phyloP scores from a whole-genome alignment of 23 tunicate genomes.

The Ascidia mentula region DNA sequence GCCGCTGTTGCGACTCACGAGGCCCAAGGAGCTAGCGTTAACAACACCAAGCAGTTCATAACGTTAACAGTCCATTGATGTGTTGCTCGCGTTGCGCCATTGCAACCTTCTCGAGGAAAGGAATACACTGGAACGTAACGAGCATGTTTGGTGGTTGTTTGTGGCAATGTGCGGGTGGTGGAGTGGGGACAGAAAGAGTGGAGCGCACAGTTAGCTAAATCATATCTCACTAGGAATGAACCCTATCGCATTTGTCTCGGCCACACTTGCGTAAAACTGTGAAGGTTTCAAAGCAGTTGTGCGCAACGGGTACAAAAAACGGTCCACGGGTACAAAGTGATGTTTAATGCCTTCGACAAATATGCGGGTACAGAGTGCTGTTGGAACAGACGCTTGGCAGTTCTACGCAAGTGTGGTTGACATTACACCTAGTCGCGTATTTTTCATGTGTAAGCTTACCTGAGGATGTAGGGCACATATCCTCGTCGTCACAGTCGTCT shows the following conservation, averaged over 20 bases:
- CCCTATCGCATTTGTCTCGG: no score
- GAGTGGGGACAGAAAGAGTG: background rate
- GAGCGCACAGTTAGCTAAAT: conserved; percentile 9
- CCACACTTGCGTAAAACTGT: no score
- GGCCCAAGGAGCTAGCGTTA: background rate
- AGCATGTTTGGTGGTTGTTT: background rate
- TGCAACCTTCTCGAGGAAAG: background rate
- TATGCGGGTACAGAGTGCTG: no score
- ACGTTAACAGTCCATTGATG: background rate
- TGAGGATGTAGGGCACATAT: conserved; percentile 34
- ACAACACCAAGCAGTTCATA: background rate
- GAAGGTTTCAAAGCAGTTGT: no score
- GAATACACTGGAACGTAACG: background rate
- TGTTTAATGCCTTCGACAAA: no score
- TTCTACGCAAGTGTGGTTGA: no score
- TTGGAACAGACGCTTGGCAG: no score
- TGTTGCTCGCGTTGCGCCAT: background rate
- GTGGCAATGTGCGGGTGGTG: background rate
- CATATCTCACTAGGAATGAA: background rate
- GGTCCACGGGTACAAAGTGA: no score
- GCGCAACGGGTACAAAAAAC: no score
- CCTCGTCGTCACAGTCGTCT: conserved; percentile 46
- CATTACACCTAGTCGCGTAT: no score
- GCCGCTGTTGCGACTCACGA: no score
- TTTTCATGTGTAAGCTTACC: conserved; percentile 5